Evolutionary conservation across 2,888 invertebrate genomes (phyloP).

Genomic region (Lasius fuliginosus): DNA sequence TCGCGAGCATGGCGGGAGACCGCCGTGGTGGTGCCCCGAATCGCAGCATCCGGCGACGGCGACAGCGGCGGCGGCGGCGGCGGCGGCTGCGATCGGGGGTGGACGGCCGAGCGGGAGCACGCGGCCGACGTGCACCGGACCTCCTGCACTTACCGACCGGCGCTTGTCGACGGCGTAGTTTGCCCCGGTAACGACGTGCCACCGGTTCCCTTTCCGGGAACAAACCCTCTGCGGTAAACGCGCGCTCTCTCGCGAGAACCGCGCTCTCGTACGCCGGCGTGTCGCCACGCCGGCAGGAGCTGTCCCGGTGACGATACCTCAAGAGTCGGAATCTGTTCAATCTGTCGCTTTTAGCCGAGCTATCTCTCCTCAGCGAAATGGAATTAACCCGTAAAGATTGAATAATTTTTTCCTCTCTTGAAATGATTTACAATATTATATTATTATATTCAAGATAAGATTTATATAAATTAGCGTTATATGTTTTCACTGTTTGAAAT

Average conservation of each 20-base stretch:
- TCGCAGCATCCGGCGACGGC: constrained; percentile 34
- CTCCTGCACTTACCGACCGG: constrained; percentile 79
- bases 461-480: not conserved
- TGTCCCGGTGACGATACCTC: constrained; percentile 20
- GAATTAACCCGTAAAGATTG: not conserved
- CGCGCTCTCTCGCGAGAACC: constrained; percentile 66
- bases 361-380: not conserved
- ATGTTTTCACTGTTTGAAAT: not conserved
- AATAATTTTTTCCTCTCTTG: not conserved
- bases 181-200: constrained; percentile 80
- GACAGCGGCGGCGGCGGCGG: not conserved
- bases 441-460: not conserved
- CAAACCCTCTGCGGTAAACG: constrained; percentile 75
- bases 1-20: constrained; percentile 43
- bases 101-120: constrained; percentile 67
- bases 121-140: constrained; percentile 70
- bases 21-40: constrained; percentile 38
- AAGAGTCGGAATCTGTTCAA: not conserved
- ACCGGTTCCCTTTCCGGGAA: constrained; percentile 78
- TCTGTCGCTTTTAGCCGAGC: not conserved
- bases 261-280: constrained; percentile 38
- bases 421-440: not conserved
- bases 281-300: constrained; percentile 10
- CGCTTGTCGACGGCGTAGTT: constrained; percentile 77
- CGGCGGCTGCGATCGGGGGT: constrained; percentile 60